A percentile compares a stretch with the other conserved stretches of the same genome.
phyloP scores from a whole-genome alignment of 2,888 invertebrate species.

The Tenthredo amoena region DNA sequence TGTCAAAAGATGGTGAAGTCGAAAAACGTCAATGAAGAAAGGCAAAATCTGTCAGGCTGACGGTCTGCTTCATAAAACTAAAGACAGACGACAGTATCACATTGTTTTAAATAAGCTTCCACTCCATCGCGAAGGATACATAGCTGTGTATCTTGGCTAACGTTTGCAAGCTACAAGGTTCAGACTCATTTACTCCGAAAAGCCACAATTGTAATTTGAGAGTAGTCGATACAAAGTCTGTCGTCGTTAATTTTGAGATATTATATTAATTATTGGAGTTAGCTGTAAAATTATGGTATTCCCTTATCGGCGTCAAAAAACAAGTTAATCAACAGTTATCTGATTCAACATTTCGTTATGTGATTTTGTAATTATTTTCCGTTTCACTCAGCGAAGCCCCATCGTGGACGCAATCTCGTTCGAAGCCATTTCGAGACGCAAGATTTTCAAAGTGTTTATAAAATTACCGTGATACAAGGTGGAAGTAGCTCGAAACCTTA shows the following conservation, averaged over 20 bases:
- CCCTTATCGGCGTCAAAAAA: neutral
- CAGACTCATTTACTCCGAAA: neutral
- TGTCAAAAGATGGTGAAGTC: neutral
- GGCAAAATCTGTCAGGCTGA: neutral
- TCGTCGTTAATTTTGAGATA: neutral
- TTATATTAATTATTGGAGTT: neutral
- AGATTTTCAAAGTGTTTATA: conserved; percentile 78
- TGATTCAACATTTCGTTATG: conserved; percentile 57
- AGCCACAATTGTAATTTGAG: neutral
- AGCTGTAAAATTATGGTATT: neutral
- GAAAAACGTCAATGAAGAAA: neutral
- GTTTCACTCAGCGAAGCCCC: conserved; percentile 68
- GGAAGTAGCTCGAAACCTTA: conserved; percentile 71
- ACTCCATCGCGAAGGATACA: neutral
- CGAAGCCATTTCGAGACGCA: conserved; percentile 72
- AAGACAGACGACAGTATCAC: conserved; percentile 3
- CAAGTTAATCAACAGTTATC: conserved; percentile 35
- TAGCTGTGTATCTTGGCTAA: too few species aligned
- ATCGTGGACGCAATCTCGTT: conserved; percentile 59
- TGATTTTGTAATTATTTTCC: conserved; percentile 76
- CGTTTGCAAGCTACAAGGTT: neutral
- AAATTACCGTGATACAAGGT: conserved; percentile 74
- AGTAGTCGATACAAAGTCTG: neutral
- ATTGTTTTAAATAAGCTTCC: neutral
- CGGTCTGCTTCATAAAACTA: neutral